Percentiles rank a stretch among this genome's conserved stretches.
Conservation (phyloP, 37 sponge, comb jelly and placozoan genomes). For the Beroe forskalii region DNA sequence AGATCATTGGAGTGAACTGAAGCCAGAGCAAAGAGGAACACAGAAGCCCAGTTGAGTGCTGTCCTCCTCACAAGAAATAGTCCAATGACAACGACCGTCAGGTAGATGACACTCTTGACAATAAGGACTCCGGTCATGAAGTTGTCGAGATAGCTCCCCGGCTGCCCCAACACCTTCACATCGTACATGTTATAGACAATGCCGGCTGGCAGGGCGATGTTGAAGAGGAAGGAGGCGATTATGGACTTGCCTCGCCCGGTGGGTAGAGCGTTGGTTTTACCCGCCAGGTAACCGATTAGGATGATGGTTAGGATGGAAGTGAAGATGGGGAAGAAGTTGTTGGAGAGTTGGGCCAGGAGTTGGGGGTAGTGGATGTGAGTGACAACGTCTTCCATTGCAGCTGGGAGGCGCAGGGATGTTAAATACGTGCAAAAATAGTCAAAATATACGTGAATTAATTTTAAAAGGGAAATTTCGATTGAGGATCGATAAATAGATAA, state of each 20-base stretch:
- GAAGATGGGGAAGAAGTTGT: slow-evolving; percentile 35
- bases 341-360: not conserved
- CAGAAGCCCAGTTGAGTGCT: slow-evolving; percentile 5
- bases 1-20: slow-evolving; percentile 12
- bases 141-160: not conserved
- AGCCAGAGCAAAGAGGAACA: slow-evolving; percentile 42
- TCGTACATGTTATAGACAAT: not conserved
- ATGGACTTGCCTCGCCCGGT: slow-evolving; percentile 26
- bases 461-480: no score
- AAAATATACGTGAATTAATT: no score
- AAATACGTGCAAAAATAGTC: no score
- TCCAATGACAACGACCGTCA: not conserved
- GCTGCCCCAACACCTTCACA: not conserved
- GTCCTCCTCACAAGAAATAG: slow-evolving; percentile 10
- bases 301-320: slow-evolving; percentile 3
- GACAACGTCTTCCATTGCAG: no score
- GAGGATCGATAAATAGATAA: no score
- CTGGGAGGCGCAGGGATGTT: no score
- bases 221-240: slow-evolving; percentile 36
- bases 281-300: not conserved
- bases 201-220: slow-evolving; percentile 56
- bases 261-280: not conserved
- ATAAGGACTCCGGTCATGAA: not conserved
- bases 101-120: not conserved
- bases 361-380: not conserved